Percentiles rank a stretch among this genome's conserved stretches.
phyloP scores from a whole-genome alignment of 2,113 vertebrate genomes.

The Xenopus tropicalis region UCB_Xtro_10.0 CM004449.2:88438001-88438500 shows the following conservation, averaged over 20 bases:
- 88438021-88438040: too few species aligned
- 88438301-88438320: slow-evolving; percentile 27
- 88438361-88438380: slow-evolving; percentile 3
- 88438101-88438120: slow-evolving; percentile 19
- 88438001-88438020: too few species aligned
- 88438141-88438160: slow-evolving; percentile 30
- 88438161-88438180: slow-evolving; percentile 8
- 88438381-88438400: slow-evolving; percentile 6
- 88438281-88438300: slow-evolving; percentile 38
- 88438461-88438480: neutral
- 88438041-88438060: too few species aligned
- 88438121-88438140: slow-evolving; percentile 10
- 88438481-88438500: neutral
- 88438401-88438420: neutral
- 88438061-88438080: too few species aligned
- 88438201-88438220: slow-evolving; percentile 10
- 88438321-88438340: slow-evolving; percentile 35
- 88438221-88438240: slow-evolving; percentile 7
- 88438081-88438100: too few species aligned
- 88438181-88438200: slow-evolving; percentile 1
- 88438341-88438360: slow-evolving; percentile 8
- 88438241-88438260: slow-evolving; percentile 41
- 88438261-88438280: slow-evolving; percentile 32
- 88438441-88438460: neutral
- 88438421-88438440: slow-evolving; percentile 8